Conservation (phyloP, 2,888 invertebrate species). For the Conchocele bisecta region DNA sequence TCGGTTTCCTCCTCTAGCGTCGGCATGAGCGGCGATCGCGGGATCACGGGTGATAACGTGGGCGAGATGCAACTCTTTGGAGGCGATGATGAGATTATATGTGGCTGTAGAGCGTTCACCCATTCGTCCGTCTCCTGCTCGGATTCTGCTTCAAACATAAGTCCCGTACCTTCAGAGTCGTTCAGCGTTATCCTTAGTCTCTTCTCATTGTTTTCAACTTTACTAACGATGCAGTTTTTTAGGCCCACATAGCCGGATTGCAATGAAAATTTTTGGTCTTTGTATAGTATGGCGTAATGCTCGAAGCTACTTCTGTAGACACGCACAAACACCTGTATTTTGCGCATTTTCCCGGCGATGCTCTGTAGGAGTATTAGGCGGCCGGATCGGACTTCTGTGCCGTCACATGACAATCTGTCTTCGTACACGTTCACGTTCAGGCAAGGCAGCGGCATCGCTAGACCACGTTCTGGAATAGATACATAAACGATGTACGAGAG, state of each 20-base stretch:
- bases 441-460: too few relatives aligned
- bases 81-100: slow-evolving; percentile 54
- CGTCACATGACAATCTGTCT: too few relatives aligned
- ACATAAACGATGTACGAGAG: too few relatives aligned
- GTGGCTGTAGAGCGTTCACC: slow-evolving; percentile 62
- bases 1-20: slow-evolving; percentile 66
- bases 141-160: slow-evolving; percentile 60
- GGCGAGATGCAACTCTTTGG: slow-evolving; percentile 62
- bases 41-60: slow-evolving; percentile 64
- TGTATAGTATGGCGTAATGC: slow-evolving; percentile 70
- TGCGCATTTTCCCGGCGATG: slow-evolving; percentile 49
- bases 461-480: too few relatives aligned
- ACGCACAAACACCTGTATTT: slow-evolving; percentile 65
- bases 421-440: too few relatives aligned
- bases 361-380: slow-evolving; percentile 60
- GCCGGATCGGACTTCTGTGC: slow-evolving; percentile 62
- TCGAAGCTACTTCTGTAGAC: slow-evolving; percentile 71
- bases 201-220: slow-evolving; percentile 41
- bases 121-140: slow-evolving; percentile 56
- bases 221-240: slow-evolving; percentile 63
- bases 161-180: slow-evolving; percentile 68
- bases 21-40: slow-evolving; percentile 68
- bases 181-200: slow-evolving; percentile 65
- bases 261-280: slow-evolving; percentile 64
- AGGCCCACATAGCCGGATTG: slow-evolving; percentile 67